These are phyloP conservation scores for Lagorchestes hirsutus DNA, from an alignment of 2,797 vertebrate species.

Conservation along the genomic window DNA sequence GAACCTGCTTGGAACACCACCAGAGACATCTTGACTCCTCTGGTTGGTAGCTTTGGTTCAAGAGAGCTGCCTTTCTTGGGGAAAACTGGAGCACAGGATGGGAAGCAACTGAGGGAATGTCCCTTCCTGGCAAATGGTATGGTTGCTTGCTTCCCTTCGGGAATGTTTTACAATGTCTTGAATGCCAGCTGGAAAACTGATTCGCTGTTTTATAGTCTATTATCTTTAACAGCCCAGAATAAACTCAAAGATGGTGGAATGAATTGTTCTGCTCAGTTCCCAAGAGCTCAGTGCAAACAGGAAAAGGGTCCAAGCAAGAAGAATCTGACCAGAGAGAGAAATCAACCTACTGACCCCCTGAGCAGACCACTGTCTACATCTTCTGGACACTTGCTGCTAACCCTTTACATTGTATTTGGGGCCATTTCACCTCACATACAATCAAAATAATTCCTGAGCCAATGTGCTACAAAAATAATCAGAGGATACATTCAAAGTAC, in stretches of 20 bases:
- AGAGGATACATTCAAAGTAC: not conserved
- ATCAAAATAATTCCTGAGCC: slow-evolving; percentile 3
- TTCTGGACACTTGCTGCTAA: not conserved
- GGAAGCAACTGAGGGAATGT: not conserved
- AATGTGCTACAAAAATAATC: not conserved
- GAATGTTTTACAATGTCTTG: slow-evolving; percentile 17
- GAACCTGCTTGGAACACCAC: not conserved
- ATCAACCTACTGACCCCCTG: not conserved
- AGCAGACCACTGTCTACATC: not conserved
- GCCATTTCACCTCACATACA: slow-evolving; percentile 46
- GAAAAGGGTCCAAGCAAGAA: slow-evolving; percentile 6
- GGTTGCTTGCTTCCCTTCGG: not conserved
- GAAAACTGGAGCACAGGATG: not conserved
- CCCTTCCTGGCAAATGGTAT: not conserved
- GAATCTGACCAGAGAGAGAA: slow-evolving; percentile 21
- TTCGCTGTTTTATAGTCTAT: slow-evolving; percentile 17
- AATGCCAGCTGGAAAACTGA: slow-evolving; percentile 35
- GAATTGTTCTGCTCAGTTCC: not conserved
- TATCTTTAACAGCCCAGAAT: slow-evolving; percentile 43
- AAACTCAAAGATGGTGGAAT: slow-evolving; percentile 24
- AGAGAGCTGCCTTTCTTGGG: not conserved
- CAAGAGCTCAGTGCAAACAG: not conserved
- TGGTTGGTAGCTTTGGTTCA: not conserved
- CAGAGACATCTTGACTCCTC: not conserved
- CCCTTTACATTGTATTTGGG: not conserved